Evolutionary conservation across 2,888 invertebrate genomes (phyloP).

Genomic region (Philereme vetulata): DNA sequence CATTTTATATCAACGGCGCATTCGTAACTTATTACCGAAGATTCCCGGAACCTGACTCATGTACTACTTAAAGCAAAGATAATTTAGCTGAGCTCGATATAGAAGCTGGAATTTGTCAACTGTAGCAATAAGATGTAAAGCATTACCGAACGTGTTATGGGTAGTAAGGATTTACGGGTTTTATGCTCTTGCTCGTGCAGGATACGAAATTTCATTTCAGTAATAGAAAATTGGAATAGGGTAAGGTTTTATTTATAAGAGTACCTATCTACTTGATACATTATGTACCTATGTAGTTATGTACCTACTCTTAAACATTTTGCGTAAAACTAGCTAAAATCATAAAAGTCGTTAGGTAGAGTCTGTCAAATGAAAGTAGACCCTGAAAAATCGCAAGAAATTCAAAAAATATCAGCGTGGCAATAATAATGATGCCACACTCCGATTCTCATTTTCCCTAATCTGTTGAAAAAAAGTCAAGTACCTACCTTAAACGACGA

Average conservation of each 20-base stretch:
- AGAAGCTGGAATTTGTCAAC: slow-evolving; percentile 59
- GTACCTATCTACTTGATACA: not conserved
- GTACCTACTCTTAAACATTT: no score
- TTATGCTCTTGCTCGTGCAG: slow-evolving; percentile 7
- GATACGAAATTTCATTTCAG: slow-evolving; percentile 7
- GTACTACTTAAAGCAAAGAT: slow-evolving; percentile 49
- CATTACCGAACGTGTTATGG: slow-evolving; percentile 20
- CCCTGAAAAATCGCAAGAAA: no score
- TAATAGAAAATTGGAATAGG: slow-evolving; percentile 2
- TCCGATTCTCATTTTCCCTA: no score
- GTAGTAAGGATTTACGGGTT: slow-evolving; percentile 22
- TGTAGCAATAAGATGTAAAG: slow-evolving; percentile 38
- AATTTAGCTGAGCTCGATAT: slow-evolving; percentile 62
- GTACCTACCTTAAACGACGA: no score
- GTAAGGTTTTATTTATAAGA: slow-evolving; percentile 2
- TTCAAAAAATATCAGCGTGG: no score
- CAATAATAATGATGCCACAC: no score
- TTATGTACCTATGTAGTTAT: no score
- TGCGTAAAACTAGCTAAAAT: no score
- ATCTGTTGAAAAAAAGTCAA: no score
- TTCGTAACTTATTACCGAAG: slow-evolving; percentile 53
- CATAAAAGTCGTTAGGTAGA: no score
- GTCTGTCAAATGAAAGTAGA: no score
- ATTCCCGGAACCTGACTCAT: slow-evolving; percentile 69
- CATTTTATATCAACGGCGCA: slow-evolving; percentile 19